phyloP scores from a whole-genome alignment of 2,797 vertebrate species.

The Numenius phaeopus region DNA sequence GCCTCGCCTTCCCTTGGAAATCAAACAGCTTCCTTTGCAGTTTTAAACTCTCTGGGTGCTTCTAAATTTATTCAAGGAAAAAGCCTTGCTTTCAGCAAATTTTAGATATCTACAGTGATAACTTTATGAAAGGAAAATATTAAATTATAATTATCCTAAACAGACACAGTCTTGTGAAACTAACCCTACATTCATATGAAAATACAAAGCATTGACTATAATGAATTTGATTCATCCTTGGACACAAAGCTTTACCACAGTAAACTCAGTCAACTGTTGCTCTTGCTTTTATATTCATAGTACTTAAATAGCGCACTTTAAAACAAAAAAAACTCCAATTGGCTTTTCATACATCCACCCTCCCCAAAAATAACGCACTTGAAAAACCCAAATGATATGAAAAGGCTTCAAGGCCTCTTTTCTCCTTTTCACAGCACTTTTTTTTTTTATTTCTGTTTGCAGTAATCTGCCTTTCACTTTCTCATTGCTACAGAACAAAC shows the following conservation, averaged over 20 bases:
- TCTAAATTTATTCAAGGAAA: slow-evolving; percentile 74
- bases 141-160: slow-evolving; percentile 88
- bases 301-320: slow-evolving; percentile 87
- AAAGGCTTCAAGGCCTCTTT: slow-evolving; percentile 88
- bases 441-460: slow-evolving; percentile 87
- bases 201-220: slow-evolving; percentile 85
- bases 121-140: slow-evolving; percentile 84
- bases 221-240: slow-evolving; percentile 86
- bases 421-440: slow-evolving; percentile 86
- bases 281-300: slow-evolving; percentile 87
- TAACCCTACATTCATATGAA: slow-evolving; percentile 85
- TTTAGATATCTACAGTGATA: slow-evolving; percentile 84
- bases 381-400: slow-evolving; percentile 89
- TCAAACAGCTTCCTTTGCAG: slow-evolving; percentile 79
- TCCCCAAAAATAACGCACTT: slow-evolving; percentile 89
- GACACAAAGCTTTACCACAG: slow-evolving; percentile 87
- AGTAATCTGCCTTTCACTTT: slow-evolving; percentile 90
- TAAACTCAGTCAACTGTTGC: slow-evolving; percentile 89
- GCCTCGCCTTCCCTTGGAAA: slow-evolving; percentile 78
- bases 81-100: slow-evolving; percentile 76
- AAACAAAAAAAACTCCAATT: slow-evolving; percentile 88
- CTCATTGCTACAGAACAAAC: slow-evolving; percentile 90
- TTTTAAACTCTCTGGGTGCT: slow-evolving; percentile 78
- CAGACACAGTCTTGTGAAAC: slow-evolving; percentile 87
- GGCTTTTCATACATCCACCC: slow-evolving; percentile 87